A percentile compares a stretch with the other conserved stretches of the same genome.
These are phyloP conservation scores for Ammospiza maritima DNA, from an alignment of 2,797 vertebrate species.

Conservation along the genomic window DNA sequence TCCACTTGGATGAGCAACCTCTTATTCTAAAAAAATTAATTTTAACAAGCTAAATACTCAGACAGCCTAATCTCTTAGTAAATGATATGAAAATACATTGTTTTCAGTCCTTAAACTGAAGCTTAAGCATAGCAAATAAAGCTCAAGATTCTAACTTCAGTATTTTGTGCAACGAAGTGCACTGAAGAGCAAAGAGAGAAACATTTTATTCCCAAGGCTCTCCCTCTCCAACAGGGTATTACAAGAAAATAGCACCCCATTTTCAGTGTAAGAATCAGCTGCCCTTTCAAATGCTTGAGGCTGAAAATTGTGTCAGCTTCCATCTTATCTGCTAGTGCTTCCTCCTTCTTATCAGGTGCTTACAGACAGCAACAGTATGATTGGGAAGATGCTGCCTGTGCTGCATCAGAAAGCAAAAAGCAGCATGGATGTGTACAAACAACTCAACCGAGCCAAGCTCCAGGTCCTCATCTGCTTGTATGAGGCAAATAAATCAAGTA, in stretches of 20 bases:
- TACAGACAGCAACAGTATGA: not conserved
- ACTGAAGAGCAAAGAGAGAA: not conserved
- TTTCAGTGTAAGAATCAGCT: not conserved
- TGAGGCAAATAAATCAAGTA: not conserved
- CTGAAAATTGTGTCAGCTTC: conserved; percentile 11
- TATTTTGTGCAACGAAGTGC: not conserved
- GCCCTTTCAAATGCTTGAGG: conserved; percentile 3
- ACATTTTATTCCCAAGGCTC: not conserved
- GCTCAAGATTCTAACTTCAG: not conserved
- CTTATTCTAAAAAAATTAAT: not conserved
- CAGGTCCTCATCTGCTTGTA: not conserved
- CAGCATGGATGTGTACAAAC: not conserved
- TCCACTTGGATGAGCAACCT: not conserved
- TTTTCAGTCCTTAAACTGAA: not conserved
- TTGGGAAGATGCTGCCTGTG: not conserved
- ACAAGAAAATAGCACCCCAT: not conserved
- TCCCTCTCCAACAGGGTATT: not conserved
- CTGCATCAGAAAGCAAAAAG: not conserved
- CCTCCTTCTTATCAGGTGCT: conserved; percentile 41
- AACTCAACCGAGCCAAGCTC: not conserved
- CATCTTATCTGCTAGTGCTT: conserved; percentile 35
- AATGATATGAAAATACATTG: not conserved
- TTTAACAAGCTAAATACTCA: not conserved
- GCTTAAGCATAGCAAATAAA: not conserved
- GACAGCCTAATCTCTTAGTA: not conserved